A percentile compares a stretch with the other conserved stretches of the same genome.
These are phyloP conservation scores for Phaonia tiefii DNA, from an alignment of 2,888 invertebrate genomes.

Conservation along the genomic window DNA sequence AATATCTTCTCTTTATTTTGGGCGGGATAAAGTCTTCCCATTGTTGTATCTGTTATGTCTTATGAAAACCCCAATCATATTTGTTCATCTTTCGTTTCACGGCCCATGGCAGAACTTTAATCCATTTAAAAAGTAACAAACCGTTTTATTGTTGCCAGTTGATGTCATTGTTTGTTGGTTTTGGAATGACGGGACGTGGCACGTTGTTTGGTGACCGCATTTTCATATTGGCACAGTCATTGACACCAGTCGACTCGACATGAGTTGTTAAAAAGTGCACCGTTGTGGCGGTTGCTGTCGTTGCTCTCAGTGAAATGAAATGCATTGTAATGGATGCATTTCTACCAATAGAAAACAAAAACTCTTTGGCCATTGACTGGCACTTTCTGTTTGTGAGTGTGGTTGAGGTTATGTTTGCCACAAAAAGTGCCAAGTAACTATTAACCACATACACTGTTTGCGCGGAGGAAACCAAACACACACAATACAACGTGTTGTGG, in stretches of 20 bases:
- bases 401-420: slow-evolving; percentile 13
- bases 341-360: slow-evolving; percentile 14
- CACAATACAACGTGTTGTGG: too few species aligned
- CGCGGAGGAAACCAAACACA: too few species aligned
- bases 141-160: background rate
- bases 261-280: slow-evolving; percentile 25
- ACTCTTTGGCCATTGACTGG: slow-evolving; percentile 20
- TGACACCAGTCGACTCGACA: slow-evolving; percentile 3
- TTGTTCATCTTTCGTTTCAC: too few species aligned
- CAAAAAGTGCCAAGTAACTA: slow-evolving; percentile 3
- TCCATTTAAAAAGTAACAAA: slow-evolving; percentile 22
- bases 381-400: background rate
- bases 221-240: slow-evolving; percentile 45
- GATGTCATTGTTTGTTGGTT: slow-evolving; percentile 2
- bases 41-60: too few species aligned
- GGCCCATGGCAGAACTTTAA: slow-evolving; percentile 1
- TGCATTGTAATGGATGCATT: slow-evolving; percentile 8
- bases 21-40: too few species aligned
- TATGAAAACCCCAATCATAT: too few species aligned
- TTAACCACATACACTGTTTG: slow-evolving; percentile 1
- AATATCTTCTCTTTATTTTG: too few species aligned
- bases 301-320: slow-evolving; percentile 17
- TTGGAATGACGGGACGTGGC: background rate
- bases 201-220: slow-evolving; percentile 33
- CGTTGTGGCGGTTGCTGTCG: background rate